A percentile compares a stretch with the other conserved stretches of the same genome.
Conservation (phyloP, 53 echinoderm and acorn worm genomes). For the Apostichopus leukothele region DNA sequence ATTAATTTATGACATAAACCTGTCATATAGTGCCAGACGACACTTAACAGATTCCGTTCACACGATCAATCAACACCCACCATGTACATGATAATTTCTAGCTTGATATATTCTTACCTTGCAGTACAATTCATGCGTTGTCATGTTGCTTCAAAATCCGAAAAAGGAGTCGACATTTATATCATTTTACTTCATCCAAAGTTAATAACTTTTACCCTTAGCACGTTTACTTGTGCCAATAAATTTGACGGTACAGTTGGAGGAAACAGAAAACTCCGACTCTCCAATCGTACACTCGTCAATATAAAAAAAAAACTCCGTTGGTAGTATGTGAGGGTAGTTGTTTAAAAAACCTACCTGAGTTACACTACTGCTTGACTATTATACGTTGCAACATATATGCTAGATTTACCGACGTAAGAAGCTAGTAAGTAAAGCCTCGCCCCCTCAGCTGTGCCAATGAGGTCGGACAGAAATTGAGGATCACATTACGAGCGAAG, state of each 20-base stretch:
- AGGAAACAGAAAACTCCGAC: neutral
- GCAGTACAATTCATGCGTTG: neutral
- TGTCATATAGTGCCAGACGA: neutral
- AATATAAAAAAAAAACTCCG: too few species aligned
- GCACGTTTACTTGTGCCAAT: neutral
- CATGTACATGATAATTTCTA: neutral
- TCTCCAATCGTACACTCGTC: neutral
- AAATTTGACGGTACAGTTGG: neutral
- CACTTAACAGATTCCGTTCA: neutral
- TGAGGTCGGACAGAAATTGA: too few species aligned
- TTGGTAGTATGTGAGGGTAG: too few species aligned
- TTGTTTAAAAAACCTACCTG: too few species aligned
- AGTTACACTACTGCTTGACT: too few species aligned
- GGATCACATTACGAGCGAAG: too few species aligned
- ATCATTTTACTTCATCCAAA: neutral
- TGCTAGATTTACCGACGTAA: too few species aligned
- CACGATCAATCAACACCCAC: constrained; percentile 12
- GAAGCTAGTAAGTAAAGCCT: too few species aligned
- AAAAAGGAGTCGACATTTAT: neutral
- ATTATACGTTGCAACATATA: too few species aligned
- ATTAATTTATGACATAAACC: too few species aligned
- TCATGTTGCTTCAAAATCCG: neutral
- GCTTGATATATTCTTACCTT: neutral
- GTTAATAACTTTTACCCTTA: neutral
- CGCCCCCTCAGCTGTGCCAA: too few species aligned